Base-by-base conservation (phyloP, 2,888 invertebrate genomes). In the Halictus ligatus region DNA sequence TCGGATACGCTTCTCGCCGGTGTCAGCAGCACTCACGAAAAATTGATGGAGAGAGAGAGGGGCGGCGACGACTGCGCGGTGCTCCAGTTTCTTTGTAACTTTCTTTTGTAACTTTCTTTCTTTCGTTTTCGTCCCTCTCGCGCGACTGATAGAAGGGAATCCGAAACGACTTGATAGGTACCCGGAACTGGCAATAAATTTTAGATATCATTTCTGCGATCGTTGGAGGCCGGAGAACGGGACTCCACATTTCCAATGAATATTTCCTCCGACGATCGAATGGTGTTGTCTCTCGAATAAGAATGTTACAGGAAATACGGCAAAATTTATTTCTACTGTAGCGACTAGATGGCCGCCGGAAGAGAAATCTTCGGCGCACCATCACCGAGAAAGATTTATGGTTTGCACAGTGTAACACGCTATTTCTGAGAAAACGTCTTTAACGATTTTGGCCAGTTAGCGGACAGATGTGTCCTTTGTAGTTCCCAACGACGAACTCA, bases 61-160 rank as follows among this genome's bases (percentile, higher is more conserved):
- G 8, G 25, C 12, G 48, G 54, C 29, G 40, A 69, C 25, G 25
- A 35, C 35, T 2, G 35, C 35, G 13, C 35, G 35, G 35, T 21
- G 54, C 43, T 21, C 71, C 54, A 18, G 25, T 71, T 71, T 71
- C 78, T 54, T 40, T 78, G 18, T 40, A 25, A 43, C 25, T 54
- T 40, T 35, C 10, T 71, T 40, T 71, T 35, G 35, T 35, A 35
- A 35, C 35, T 35, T 40, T 35, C 10, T 71, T 40, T 71, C 35
- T 43, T 54, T 78, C 40, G 54, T 40, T 71, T 50, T 8, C n/a
- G 15, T 67, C 10, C 13, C 35, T 50, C 40, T 69, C 25, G 18
- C 69, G 50, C 67, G 25, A 40, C 40, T n/a, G 71, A 78, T 71
- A 71, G 25, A 78, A 78, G 69, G 69, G 69, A 69, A 78, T 78